Conservation (phyloP, 2,888 invertebrate species). For the Philereme vetulata region DNA sequence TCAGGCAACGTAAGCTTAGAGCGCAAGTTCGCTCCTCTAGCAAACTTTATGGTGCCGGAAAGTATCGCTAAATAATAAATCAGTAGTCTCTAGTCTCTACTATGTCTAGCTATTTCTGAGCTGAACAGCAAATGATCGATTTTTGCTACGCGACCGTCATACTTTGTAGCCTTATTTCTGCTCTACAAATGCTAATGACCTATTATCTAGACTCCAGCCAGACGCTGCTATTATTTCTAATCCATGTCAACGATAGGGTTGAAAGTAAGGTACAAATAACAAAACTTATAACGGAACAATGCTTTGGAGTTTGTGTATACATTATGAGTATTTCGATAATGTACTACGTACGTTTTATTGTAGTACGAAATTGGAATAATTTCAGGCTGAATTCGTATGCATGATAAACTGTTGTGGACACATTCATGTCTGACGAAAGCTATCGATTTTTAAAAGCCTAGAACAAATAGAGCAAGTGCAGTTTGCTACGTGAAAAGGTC, state of each 20-base stretch:
- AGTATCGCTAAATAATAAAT: constrained; percentile 19
- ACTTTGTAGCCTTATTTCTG: constrained; percentile 18
- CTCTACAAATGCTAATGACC: constrained; percentile 21
- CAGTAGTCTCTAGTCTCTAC: neutral
- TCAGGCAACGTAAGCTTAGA: neutral
- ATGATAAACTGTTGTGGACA: constrained; percentile 15
- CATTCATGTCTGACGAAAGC: constrained; percentile 42
- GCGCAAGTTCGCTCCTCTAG: neutral
- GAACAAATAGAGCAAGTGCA: constrained; percentile 51
- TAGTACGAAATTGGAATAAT: constrained; percentile 7
- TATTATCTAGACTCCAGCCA: constrained; percentile 17
- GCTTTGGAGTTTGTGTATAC: neutral
- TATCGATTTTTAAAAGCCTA: constrained; percentile 53
- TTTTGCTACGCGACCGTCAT: constrained; percentile 15
- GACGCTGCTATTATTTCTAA: constrained; percentile 6
- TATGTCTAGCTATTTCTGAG: constrained; percentile 16
- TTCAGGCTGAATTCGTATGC: constrained; percentile 12
- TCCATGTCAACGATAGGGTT: neutral
- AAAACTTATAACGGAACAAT: neutral
- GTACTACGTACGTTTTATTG: neutral
- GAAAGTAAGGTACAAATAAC: neutral
- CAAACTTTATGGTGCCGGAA: constrained; percentile 9
- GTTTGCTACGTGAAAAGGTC: constrained; percentile 52
- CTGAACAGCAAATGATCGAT: constrained; percentile 19
- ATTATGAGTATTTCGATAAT: neutral